Evolutionary conservation across 1,140 invertebrate genomes (phyloP), one percentile per base, ranked within the genome.

Genomic region (Lucilia sericata): DNA sequence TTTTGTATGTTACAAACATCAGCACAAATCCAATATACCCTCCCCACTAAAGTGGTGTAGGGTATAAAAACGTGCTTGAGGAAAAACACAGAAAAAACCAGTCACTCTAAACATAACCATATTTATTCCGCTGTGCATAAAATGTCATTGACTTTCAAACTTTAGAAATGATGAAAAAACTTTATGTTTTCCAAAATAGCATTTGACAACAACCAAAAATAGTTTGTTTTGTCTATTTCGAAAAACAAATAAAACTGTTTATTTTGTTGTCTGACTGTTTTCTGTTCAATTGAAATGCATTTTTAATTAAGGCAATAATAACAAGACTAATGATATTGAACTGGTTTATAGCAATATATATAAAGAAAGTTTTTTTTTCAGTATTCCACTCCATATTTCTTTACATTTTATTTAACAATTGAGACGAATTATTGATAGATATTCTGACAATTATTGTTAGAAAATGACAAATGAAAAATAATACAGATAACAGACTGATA

Each of bases 271-370:
- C 42, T 42, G 42, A 42, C 5, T 42, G 42, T 60, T 60, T 30
- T 70, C n/a, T 25, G n/a, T n/a, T 60, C 55, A 7, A 60, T 60
- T 14, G 55, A 60, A 70, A 12, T 2, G n/a, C 76, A 80, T 21
- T 80, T 30, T 80, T 51, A 51, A 80, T 51, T 49, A 80, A 80
- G 76, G 42, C 76, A 21, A 49, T n/a, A 49, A 49, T 25, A 30
- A 49, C 21, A 80, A 51, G 76, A 19, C 42, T 80, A 80, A 80
- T 80, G n/a, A 80, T 80, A 80, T 51, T 80, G 76, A 49, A 80
- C 76, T 80, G 47, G 76, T 80, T 80, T 49, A 70, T 19, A 21
- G 65, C n/a, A 70, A 70, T 21, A 70, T 25, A 70, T 25, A 25
- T 21, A 70, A 70, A 25, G 65, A 70, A 70, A 70, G 65, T 70